Base-by-base conservation (phyloP, 2,888 invertebrate species). In the Macrosoma leucophasiata region DNA sequence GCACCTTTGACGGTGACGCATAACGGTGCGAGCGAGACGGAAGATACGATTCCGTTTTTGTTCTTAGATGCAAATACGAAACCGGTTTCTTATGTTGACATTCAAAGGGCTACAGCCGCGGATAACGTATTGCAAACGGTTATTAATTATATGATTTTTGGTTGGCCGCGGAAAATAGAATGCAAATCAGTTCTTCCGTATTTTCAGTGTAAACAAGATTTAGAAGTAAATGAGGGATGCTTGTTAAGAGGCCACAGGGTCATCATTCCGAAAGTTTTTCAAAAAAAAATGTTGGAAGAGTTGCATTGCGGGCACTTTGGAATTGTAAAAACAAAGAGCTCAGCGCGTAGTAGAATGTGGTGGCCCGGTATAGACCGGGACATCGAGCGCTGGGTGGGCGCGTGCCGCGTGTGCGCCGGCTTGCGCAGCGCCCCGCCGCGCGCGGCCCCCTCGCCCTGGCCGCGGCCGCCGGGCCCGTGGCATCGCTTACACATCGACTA, bases 401-500 rank as follows among this genome's bases (percentile, higher is more conserved):
- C 29, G 18, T 37, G 35, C 20, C 14, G 2, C 4, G 10, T 23
- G 10, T 41, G 38, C 27, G 9, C 32, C 11, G 3, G 19, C 11
- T 17, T 38, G 38, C 30, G 29, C 23, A 0, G 34, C 32, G 20
- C 10, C 11, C 14, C 27, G 15, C 13, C 4, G 10, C 21, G 34
- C 37, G 22, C 27, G 24, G 28, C 41, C 39, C 36, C 37, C 18
- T 19, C 24, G 9, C 46, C 40, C 23, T 42, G 40, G 40, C 38
- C 40, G 23, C 27, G 25, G 19, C 31, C 46, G 13, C 21, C 21
- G 4, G 33, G 23, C 5, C 33, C 42, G 4, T 44, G 42, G 46
- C 41, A 42, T 18, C 37, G 43, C 19, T n/a, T 44, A 2, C 44
- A 42, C 11, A 33, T 44, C 6, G 46, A 42, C 20, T 48, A 41